Base-by-base conservation (phyloP, 1,140 invertebrate species). In the Macrocentrus cingulum region DNA sequence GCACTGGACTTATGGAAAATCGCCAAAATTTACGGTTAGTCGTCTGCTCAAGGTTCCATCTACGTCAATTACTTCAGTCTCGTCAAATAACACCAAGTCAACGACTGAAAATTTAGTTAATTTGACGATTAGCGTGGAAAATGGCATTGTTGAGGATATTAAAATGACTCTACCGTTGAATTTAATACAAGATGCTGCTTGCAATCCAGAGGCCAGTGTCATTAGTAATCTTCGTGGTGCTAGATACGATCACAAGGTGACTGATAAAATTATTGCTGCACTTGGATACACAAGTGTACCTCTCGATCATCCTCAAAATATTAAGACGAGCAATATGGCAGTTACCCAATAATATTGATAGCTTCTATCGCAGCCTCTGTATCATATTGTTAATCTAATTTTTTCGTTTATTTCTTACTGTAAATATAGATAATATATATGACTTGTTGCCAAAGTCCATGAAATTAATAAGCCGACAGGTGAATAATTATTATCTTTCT, bases 1-100 rank as follows among this genome's bases (percentile, higher is more conserved):
- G 93, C 84, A 92, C 45, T 97, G 93, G 94, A 85, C 85, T 49
- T 94, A 84, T 76, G 94, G 91, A n/a, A 88, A 86, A 70, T 92
- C 93, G 1, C 94, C 94, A 0, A 85, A 86, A 66, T 97, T 97
- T 74, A 85, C 83, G 0, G 84, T 92, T 2, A 74, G 66, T 5
- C 71, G 74, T 4, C 49, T 65, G 5, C 22, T 80, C 1, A 67
- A 75, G 44, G 41, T 74, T 1, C 67, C 66, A 9, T 20, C n/a
- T 19, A 44, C 41, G 7, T 20, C 41, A 18, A 44, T 6, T 15
- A 44, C 37, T n/a, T 41, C 41, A 44, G 15, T 19, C 18, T 5
- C 37, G 18, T 15, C 13, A 20, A 44, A 3, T 3, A 39, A 4
- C 7, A 19, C 18, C 7, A 15, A 18, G 15, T 11, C 13, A 16